Evolutionary conservation across 2,888 invertebrate species (phyloP), one percentile per base, ranked within the genome.

Genomic region (Steinernema hermaphroditum): DNA sequence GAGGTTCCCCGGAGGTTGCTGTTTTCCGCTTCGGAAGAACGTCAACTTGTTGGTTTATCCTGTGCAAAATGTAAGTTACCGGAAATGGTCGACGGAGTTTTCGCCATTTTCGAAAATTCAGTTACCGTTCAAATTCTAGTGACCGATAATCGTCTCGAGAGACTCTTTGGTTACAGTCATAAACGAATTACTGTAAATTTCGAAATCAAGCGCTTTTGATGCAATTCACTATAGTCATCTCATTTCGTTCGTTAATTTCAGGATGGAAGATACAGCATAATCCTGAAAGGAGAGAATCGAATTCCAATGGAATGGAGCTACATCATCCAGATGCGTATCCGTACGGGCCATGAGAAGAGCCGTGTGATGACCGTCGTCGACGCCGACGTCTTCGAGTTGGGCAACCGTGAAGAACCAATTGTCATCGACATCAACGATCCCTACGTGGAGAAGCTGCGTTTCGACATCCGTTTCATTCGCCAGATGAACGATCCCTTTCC

Each of bases 401-500:
- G 75, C 49, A 54, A 32, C 19, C 72, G 72, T 27, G 46, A 68
- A 22, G 27, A 34, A 8, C 76, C 76, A 14, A 29, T 76, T 6
- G 34, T 68, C 41, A 43, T 76, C 62, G 32, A 72, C 46, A 49
- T 77, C 71, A 49, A 62, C 24, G 76, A 69, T 19, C 27, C 19
- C n/a, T n/a, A 50, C 8, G 44, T 76, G 27, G 44, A 29, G 24
- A 71, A 73, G 41, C 27, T 76, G 44, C 54, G 70, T 2, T 32
- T 76, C 29, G 72, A 72, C 44, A 27, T 76, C n/a, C 76, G 76
- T 16, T 76, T 50, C 32, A 69, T 76, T n/a, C 54, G 74, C 43
- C 77, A 81, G 79, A 49, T 79, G 32, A 74, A 75, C 69, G 75
- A 75, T 22, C 73, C 74, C 0, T 76, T 75, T 41, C 82, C 82